phyloP scores from a whole-genome alignment of 2,113 vertebrate genomes.

The Melanocharis versteri region DNA sequence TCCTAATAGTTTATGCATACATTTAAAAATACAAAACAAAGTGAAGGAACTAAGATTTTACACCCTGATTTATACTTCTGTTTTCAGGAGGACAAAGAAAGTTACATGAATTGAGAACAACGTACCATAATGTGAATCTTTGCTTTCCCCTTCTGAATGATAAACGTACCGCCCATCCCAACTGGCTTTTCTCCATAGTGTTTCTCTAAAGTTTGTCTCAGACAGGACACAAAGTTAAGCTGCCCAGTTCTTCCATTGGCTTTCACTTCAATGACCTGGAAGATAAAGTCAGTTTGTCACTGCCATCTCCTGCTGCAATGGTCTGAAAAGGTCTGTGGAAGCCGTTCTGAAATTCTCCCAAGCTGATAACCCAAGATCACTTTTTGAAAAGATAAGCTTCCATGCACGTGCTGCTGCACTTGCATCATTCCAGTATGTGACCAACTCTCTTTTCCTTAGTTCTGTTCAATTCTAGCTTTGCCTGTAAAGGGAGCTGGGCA shows the following conservation, averaged over 20 bases:
- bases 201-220: conserved; percentile 84
- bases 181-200: conserved; percentile 86
- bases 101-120: not conserved
- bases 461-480: not conserved
- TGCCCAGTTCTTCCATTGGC: conserved; percentile 84
- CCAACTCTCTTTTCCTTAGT: not conserved
- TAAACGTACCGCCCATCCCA: conserved; percentile 90
- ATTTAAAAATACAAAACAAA: not conserved
- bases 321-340: not conserved
- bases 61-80: not conserved
- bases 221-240: conserved; percentile 86
- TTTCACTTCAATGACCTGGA: conserved; percentile 89
- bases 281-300: not conserved
- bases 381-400: not conserved
- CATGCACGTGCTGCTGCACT: not conserved
- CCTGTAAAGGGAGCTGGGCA: not conserved
- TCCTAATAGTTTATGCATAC: not conserved
- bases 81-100: not conserved
- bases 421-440: not conserved
- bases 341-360: not conserved
- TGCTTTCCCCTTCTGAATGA: conserved; percentile 91
- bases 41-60: not conserved
- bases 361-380: not conserved
- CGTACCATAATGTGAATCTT: conserved; percentile 95
- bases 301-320: not conserved